These are phyloP conservation scores for Vipera ursinii DNA, from an alignment of 2,797 vertebrate species.

Conservation along the genomic window DNA sequence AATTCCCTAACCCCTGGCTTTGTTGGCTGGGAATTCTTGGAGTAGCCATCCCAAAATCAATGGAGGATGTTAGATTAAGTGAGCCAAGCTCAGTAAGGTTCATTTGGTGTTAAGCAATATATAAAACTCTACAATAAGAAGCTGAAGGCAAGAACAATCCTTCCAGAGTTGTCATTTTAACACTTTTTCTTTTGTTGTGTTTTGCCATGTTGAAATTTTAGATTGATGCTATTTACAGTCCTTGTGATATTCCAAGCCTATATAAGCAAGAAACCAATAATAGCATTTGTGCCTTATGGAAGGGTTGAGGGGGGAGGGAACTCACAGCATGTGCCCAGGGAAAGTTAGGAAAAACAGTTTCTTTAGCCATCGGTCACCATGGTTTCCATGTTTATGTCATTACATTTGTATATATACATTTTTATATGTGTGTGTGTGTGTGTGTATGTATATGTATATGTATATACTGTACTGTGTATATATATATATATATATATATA, in stretches of 20 bases:
- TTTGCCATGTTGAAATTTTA: not conserved
- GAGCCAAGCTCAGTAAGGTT: not conserved
- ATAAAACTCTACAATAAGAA: not conserved
- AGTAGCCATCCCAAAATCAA: not conserved
- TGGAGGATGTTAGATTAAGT: not conserved
- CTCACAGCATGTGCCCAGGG: not conserved
- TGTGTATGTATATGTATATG: too few relatives aligned
- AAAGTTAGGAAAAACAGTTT: not conserved
- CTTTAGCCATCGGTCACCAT: not conserved
- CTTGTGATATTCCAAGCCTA: not conserved
- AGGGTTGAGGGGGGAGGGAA: not conserved
- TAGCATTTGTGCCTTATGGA: not conserved
- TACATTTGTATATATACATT: not conserved
- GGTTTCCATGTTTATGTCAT: not conserved
- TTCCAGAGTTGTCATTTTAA: not conserved
- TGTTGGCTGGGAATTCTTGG: not conserved
- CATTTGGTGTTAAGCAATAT: not conserved
- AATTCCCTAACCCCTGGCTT: not conserved
- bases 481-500: too few relatives aligned
- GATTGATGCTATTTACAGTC: not conserved
- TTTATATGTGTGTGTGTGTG: too few relatives aligned
- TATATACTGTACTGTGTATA: too few relatives aligned
- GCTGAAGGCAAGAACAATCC: not conserved
- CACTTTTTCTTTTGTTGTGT: not conserved
- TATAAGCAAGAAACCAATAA: not conserved